These are phyloP conservation scores for Lasioglossum zephyrum DNA, from an alignment of 2,888 invertebrate species.

Conservation along the genomic window DNA sequence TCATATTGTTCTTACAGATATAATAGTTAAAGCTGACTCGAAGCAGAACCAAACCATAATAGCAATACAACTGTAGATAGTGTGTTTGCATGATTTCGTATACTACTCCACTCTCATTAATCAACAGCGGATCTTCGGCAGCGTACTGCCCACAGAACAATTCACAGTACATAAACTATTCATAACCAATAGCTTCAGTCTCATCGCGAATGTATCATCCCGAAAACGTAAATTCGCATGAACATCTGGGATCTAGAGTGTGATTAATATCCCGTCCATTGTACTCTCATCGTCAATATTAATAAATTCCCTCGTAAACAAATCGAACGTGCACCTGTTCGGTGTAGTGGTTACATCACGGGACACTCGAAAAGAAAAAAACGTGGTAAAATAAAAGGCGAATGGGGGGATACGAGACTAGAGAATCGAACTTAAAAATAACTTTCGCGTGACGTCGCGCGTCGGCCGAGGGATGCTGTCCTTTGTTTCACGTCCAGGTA, in stretches of 20 bases:
- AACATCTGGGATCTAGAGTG: neutral
- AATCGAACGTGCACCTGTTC: neutral
- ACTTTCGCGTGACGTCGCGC: constrained; percentile 10
- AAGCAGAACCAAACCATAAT: too few species aligned
- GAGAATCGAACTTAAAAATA: constrained; percentile 10
- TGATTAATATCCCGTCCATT: neutral
- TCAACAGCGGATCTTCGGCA: neutral
- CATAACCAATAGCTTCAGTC: neutral
- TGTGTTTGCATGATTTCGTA: neutral
- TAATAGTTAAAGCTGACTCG: too few species aligned
- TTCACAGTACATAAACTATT: neutral
- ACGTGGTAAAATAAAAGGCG: neutral
- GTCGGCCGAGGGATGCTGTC: neutral
- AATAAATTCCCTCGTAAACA: neutral
- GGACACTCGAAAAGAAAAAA: neutral
- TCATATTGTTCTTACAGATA: too few species aligned
- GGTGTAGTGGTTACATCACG: neutral
- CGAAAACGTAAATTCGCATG: neutral
- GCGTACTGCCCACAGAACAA: neutral
- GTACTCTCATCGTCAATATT: neutral
- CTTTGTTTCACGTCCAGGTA: neutral
- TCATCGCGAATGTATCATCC: neutral
- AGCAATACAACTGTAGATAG: neutral
- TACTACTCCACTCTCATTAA: neutral
- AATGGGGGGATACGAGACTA: neutral